phyloP scores from a whole-genome alignment of 2,113 vertebrate species.

The Pseudorectes ferrugineus region DNA sequence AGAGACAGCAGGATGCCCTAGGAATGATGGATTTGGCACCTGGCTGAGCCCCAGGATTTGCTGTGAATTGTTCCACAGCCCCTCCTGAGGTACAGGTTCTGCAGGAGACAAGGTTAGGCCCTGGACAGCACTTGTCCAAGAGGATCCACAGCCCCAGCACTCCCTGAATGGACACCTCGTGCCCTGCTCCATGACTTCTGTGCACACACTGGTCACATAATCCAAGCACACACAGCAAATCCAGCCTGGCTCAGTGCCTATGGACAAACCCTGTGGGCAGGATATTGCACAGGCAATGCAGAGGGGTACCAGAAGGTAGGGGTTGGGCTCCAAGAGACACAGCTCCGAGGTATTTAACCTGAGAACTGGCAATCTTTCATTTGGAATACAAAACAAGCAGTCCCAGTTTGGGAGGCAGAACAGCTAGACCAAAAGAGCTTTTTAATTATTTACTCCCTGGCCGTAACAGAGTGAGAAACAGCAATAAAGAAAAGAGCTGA shows the following conservation, averaged over 20 bases:
- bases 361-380: not conserved
- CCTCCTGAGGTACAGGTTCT: not conserved
- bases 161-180: not conserved
- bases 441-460: conserved; percentile 27
- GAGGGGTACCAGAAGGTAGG: not conserved
- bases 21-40: accelerated
- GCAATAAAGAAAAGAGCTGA: conserved; percentile 37
- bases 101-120: not conserved
- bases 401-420: not conserved
- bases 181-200: not conserved
- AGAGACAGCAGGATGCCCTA: not conserved
- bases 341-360: not conserved
- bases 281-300: accelerated
- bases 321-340: not conserved
- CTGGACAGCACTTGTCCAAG: not conserved
- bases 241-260: not conserved
- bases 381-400: not conserved
- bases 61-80: not conserved
- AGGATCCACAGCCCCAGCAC: not conserved
- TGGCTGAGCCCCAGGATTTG: not conserved
- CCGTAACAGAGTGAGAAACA: not conserved
- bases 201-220: not conserved
- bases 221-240: not conserved
- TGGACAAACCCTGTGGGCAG: not conserved
- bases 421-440: not conserved